phyloP scores from a whole-genome alignment of 2,113 vertebrate species.

The human (Homo sapiens) region DNA sequence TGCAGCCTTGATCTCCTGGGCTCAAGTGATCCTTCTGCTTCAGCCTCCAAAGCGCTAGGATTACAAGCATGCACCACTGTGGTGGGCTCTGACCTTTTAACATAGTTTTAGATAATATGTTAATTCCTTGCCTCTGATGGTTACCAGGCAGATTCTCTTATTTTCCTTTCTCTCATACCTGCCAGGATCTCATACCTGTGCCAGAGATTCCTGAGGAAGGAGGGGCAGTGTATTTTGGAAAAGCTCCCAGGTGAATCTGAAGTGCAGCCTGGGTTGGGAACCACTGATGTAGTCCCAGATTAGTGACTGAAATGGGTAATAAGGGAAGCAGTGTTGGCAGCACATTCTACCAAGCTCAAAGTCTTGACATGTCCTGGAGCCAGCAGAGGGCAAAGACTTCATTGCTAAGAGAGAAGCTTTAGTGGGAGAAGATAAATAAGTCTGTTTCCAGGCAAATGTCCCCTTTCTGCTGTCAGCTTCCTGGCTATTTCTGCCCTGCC shows the following conservation, averaged over 20 bases:
- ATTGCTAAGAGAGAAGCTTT: background rate
- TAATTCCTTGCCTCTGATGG: too few species aligned
- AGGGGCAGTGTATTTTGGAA: background rate
- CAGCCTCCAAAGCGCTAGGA: too few species aligned
- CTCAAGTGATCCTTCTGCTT: too few species aligned
- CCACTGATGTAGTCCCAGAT: background rate
- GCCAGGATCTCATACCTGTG: too few species aligned
- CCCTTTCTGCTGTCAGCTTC: background rate
- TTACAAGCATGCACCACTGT: too few species aligned
- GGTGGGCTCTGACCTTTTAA: too few species aligned
- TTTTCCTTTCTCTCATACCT: too few species aligned
- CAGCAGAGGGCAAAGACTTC: background rate
- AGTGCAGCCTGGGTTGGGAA: background rate
- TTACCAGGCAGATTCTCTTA: too few species aligned
- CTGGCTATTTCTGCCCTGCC: background rate
- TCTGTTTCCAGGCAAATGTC: too few species aligned
- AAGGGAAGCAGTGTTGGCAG: background rate
- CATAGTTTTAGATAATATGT: too few species aligned
- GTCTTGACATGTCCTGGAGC: fast-evolving
- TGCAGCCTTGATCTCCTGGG: too few species aligned
- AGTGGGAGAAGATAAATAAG: background rate
- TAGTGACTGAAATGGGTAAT: background rate
- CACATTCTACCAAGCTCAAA: background rate
- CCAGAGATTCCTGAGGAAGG: background rate
- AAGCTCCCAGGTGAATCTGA: background rate